Evolutionary conservation across 2,797 vertebrate genomes (phyloP).

Genomic region (Melanotaenia parkinsoni): DNA sequence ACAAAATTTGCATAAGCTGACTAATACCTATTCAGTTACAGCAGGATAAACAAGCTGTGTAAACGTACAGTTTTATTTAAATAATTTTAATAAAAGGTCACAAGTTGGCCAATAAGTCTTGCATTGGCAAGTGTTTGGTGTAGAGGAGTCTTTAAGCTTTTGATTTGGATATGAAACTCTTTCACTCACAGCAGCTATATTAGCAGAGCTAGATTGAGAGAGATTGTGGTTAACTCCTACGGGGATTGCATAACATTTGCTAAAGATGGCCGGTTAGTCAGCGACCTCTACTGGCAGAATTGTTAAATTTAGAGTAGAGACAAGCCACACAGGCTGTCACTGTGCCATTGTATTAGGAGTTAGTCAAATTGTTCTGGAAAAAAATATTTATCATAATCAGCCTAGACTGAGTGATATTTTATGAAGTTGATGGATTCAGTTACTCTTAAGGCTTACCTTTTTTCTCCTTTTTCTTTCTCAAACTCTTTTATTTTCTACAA

Average conservation of each 20-base stretch:
- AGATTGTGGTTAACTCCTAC: background rate
- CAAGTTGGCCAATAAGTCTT: too few species aligned
- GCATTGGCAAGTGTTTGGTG: background rate
- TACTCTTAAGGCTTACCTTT: too few species aligned
- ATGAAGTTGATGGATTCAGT: too few species aligned
- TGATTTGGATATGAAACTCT: background rate
- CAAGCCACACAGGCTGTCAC: too few species aligned
- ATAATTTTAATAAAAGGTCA: background rate
- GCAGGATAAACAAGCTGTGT: background rate
- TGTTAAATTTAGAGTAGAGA: background rate
- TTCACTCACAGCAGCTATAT: background rate
- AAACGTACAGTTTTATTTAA: background rate
- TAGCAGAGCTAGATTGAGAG: background rate
- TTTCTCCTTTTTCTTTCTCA: too few species aligned
- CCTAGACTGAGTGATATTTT: too few species aligned
- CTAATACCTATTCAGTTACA: background rate
- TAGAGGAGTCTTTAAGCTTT: background rate
- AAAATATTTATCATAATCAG: background rate
- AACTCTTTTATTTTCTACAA: too few species aligned
- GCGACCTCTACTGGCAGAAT: conserved; percentile 66
- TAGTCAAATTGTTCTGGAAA: background rate
- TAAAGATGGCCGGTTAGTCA: background rate
- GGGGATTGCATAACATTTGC: background rate
- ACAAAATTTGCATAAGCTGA: background rate
- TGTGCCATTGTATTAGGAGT: background rate